Base-by-base conservation (phyloP, 2,797 vertebrate genomes). In the Enteromius radiatus region DNA sequence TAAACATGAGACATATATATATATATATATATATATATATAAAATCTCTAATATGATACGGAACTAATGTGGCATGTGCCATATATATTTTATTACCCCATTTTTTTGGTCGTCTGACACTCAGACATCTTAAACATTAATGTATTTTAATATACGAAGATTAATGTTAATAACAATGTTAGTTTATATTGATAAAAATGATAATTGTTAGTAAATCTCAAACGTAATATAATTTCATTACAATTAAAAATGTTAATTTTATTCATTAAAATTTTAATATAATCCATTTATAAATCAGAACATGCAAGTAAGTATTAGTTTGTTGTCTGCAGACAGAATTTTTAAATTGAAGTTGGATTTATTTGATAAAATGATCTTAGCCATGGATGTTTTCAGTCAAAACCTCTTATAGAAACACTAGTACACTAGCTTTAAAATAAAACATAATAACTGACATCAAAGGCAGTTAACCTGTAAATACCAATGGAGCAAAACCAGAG, bases 371-470 rank as follows among this genome's bases (percentile, higher is more conserved):
- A 64, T 12, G 1, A 41, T 31, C 38, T 70, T 56, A 28, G 59
- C 33, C 3, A 1, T 36, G 12, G 43, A 73, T 81, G 43, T 64
- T 12, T 63, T 64, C 5, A 64, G 31, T 49, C 28, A 49, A 38
- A 74, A 64, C 0, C 4, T 38, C 26, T 11, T 45, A 63, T 31
- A 17, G 56, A 33, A 47, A 21, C 56, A 74, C 23, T 14, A 41
- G 28, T 36, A 38, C 4, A 12, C 26, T 71, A 54, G 28, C 23
- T 75, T 81, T 41, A 74, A 73, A 61, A 70, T 19, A 3, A 31
- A 63, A 74, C 21, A 38, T 43, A 49, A 52, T 74, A 67, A 67
- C 31, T 21, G 59, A 82, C 45, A 52, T 82, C 45, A 82, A 82
- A 68, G 65, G 15, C 1, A 10, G n/a, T 82, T 56, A 41, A 23